Conservation (phyloP, 2,888 invertebrate species). For the Chalcosyrphus nemorum region DNA sequence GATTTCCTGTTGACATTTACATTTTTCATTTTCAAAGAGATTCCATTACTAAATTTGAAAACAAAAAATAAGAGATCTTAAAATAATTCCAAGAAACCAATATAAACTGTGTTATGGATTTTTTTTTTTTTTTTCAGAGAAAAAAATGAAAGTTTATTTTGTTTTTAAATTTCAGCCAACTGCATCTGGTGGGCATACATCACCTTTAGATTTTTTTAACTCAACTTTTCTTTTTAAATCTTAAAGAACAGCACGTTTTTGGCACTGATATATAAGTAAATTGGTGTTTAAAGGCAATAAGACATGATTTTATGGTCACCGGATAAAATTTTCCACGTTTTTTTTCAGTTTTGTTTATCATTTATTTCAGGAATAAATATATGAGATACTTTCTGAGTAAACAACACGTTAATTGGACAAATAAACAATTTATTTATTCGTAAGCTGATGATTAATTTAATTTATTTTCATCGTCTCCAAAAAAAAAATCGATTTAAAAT, state of each 20-base stretch:
- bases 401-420: conserved; percentile 12
- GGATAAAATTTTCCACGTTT: neutral
- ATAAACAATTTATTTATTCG: conserved; percentile 1
- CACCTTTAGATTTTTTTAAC: neutral
- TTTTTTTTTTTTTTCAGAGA: neutral
- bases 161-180: neutral
- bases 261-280: neutral
- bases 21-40: conserved; percentile 13
- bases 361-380: neutral
- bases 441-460: conserved; percentile 16
- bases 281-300: neutral
- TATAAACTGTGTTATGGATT: neutral
- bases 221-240: neutral
- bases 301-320: neutral
- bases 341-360: neutral
- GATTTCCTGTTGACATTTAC: conserved; percentile 28
- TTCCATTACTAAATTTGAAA: conserved; percentile 4
- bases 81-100: neutral
- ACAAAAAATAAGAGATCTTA: neutral
- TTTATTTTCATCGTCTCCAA: conserved; percentile 9
- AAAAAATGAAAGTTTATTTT: neutral
- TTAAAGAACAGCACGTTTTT: neutral
- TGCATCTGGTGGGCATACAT: neutral
- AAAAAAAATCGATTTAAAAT: conserved; percentile 19
- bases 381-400: neutral